Conservation (phyloP, 2,113 vertebrate genomes). For the Pelvicachromis taeniatus region DNA sequence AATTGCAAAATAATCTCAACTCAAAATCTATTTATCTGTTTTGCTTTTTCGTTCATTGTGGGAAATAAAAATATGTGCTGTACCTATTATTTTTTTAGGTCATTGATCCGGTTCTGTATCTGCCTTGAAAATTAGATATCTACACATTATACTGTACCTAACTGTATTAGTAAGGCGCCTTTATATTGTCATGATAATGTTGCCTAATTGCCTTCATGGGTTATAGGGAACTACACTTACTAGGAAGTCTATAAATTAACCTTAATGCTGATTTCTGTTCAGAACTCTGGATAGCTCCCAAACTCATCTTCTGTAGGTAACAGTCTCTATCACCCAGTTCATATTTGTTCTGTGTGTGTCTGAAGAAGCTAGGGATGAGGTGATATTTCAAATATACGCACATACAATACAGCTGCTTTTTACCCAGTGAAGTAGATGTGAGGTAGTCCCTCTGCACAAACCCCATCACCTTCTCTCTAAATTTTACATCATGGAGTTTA, state of each 20-base stretch:
- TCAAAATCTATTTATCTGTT: not conserved
- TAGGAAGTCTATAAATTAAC: not conserved
- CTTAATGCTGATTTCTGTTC: not conserved
- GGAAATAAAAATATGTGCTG: not conserved
- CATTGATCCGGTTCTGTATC: not conserved
- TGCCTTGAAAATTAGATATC: not conserved
- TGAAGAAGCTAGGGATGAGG: not conserved
- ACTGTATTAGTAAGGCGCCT: not conserved
- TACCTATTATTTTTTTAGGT: not conserved
- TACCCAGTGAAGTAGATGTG: not conserved
- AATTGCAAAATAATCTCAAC: not conserved
- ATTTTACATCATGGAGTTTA: not conserved
- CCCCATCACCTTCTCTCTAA: not conserved
- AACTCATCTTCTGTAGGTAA: not conserved
- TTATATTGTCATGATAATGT: not conserved
- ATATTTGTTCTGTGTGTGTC: not conserved
- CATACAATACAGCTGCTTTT: not conserved
- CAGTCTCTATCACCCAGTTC: not conserved
- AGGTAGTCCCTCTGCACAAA: not conserved
- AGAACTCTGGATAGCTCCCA: slow-evolving; percentile 34
- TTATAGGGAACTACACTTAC: not conserved
- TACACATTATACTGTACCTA: not conserved
- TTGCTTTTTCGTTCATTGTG: not conserved
- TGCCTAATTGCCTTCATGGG: not conserved
- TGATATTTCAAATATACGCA: not conserved